Conservation (phyloP, 2,113 vertebrate species). For the Synchiropus splendidus region DNA sequence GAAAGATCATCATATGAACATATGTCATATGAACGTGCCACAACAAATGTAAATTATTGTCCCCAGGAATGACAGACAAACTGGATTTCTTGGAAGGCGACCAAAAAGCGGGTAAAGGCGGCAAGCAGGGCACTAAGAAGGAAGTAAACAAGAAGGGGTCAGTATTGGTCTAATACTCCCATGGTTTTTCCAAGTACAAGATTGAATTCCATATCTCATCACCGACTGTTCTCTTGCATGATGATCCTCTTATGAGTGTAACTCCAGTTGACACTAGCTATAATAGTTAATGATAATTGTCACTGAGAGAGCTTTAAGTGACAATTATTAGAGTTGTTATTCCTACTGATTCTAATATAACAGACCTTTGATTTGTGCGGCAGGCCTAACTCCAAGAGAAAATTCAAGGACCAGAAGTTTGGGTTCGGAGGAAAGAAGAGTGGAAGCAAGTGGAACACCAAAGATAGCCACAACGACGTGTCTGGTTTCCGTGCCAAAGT, state of each 20-base stretch:
- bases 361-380: neutral
- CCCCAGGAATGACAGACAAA: slow-evolving; percentile 88
- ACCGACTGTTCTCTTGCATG: no score
- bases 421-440: slow-evolving; percentile 96
- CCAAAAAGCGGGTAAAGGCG: slow-evolving; percentile 59
- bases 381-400: slow-evolving; percentile 82
- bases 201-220: no score
- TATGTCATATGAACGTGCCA: neutral
- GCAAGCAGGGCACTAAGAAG: slow-evolving; percentile 39
- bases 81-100: slow-evolving; percentile 94
- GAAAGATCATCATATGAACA: neutral
- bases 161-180: neutral
- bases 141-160: slow-evolving; percentile 51
- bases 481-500: slow-evolving; percentile 77
- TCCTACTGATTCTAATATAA: no score
- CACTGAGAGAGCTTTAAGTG: no score
- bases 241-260: no score
- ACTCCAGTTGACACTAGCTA: no score
- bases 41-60: neutral
- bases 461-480: slow-evolving; percentile 84
- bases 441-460: slow-evolving; percentile 91
- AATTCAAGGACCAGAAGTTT: slow-evolving; percentile 91
- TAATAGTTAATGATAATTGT: no score
- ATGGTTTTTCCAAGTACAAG: no score
- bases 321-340: no score